A percentile compares a stretch with the other conserved stretches of the same genome.
Conservation (phyloP, 2,797 vertebrate genomes). For the Avahi laniger region DNA sequence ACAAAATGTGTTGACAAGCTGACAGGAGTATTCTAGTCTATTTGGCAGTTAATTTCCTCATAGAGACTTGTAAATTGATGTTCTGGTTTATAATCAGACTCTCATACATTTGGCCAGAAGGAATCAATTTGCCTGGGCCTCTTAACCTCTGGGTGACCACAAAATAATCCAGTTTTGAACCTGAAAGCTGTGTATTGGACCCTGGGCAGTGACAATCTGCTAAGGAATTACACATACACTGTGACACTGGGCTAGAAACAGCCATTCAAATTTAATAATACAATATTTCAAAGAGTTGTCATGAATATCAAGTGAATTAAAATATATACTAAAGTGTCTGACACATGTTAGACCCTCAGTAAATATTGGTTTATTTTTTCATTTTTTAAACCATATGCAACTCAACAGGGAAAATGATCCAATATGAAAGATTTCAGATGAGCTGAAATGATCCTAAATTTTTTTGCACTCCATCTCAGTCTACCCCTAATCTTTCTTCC, state of each 20-base stretch:
- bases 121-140: constrained; percentile 42
- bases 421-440: constrained; percentile 4
- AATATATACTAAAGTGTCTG: not conserved
- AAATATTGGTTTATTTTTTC: not conserved
- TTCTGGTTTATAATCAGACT: constrained; percentile 51
- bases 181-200: not conserved
- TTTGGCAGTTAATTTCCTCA: constrained; percentile 63
- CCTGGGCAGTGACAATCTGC: not conserved
- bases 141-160: constrained; percentile 35
- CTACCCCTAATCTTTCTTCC: not conserved
- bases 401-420: not conserved
- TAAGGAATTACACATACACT: not conserved
- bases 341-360: not conserved
- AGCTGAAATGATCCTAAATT: not conserved
- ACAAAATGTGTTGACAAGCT: constrained; percentile 50
- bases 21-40: constrained; percentile 25
- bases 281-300: not conserved
- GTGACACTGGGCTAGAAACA: not conserved
- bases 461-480: not conserved
- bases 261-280: not conserved
- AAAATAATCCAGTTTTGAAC: not conserved
- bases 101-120: constrained; percentile 33
- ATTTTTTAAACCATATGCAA: not conserved
- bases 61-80: constrained; percentile 53
- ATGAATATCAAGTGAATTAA: not conserved